phyloP scores from a whole-genome alignment of 2,113 vertebrate genomes.

The cat (Felis catus) region DNA sequence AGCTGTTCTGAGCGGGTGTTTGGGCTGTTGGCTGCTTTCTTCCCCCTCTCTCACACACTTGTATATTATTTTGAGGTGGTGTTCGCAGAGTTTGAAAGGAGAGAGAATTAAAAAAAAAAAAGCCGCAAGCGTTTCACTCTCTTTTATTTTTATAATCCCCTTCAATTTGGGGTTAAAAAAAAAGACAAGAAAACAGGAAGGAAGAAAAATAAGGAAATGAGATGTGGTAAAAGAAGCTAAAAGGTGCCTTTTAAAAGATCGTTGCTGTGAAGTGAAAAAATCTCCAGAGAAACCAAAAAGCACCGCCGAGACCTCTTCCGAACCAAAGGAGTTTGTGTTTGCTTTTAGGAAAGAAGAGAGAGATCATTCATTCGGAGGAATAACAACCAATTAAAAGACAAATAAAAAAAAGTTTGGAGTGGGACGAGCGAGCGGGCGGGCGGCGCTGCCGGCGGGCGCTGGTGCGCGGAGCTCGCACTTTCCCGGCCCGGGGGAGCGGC shows the following conservation, averaged over 20 bases:
- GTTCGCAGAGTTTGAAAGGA: slow-evolving; percentile 78
- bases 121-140: slow-evolving; percentile 77
- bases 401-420: slow-evolving; percentile 86
- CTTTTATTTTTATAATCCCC: slow-evolving; percentile 78
- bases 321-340: slow-evolving; percentile 73
- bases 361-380: slow-evolving; percentile 71
- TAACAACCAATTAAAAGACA: slow-evolving; percentile 76
- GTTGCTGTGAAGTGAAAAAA: slow-evolving; percentile 73
- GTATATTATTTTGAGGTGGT: slow-evolving; percentile 80
- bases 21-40: slow-evolving; percentile 69
- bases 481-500: slow-evolving; percentile 7
- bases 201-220: slow-evolving; percentile 83
- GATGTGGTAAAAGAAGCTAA: slow-evolving; percentile 81
- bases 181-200: slow-evolving; percentile 78
- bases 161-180: slow-evolving; percentile 69
- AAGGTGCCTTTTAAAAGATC: slow-evolving; percentile 80
- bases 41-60: slow-evolving; percentile 75
- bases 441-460: slow-evolving; percentile 53
- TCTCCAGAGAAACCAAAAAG: slow-evolving; percentile 73
- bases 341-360: slow-evolving; percentile 61
- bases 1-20: slow-evolving; percentile 80
- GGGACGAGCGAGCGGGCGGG: slow-evolving; percentile 63
- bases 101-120: slow-evolving; percentile 69
- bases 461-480: slow-evolving; percentile 59
- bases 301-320: slow-evolving; percentile 65